These are phyloP conservation scores for Trichosurus vulpecula DNA, from an alignment of 2,797 vertebrate genomes.

Conservation along the genomic window DNA sequence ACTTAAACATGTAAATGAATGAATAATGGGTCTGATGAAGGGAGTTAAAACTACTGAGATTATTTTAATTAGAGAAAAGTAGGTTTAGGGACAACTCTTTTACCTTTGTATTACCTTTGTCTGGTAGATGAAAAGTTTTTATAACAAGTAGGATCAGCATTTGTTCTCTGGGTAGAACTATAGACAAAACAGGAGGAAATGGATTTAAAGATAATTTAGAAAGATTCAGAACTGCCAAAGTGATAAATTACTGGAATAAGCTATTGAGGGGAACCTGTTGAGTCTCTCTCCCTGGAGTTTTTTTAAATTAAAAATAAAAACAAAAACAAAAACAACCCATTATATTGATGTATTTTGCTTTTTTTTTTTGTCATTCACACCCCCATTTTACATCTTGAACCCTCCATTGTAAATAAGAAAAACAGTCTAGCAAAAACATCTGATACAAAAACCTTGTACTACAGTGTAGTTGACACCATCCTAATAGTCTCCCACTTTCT, in stretches of 20 bases:
- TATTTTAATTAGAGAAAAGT: conserved; percentile 46
- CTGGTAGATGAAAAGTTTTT: conserved; percentile 24
- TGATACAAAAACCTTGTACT: not conserved
- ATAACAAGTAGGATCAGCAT: conserved; percentile 6
- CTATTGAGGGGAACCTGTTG: conserved; percentile 39
- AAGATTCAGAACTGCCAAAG: conserved; percentile 21
- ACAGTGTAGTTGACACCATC: not conserved
- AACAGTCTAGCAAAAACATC: not conserved
- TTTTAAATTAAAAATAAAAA: not conserved
- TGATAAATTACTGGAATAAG: not conserved
- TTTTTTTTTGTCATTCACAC: not conserved
- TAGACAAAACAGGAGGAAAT: conserved; percentile 30
- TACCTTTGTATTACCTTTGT: not conserved
- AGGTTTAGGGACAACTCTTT: not conserved
- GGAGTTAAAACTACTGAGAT: conserved; percentile 3
- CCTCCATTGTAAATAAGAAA: not conserved
- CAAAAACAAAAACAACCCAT: not conserved
- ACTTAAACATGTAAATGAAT: conserved; percentile 14
- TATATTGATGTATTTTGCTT: not conserved
- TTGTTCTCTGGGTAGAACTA: conserved; percentile 34
- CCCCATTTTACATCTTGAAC: not conserved
- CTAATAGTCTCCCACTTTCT: not conserved
- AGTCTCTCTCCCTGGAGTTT: not conserved
- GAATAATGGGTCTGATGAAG: not conserved
- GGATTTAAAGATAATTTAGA: conserved; percentile 37